phyloP scores from a whole-genome alignment of 1,140 invertebrate species.

The Caerostris darwini region DNA sequence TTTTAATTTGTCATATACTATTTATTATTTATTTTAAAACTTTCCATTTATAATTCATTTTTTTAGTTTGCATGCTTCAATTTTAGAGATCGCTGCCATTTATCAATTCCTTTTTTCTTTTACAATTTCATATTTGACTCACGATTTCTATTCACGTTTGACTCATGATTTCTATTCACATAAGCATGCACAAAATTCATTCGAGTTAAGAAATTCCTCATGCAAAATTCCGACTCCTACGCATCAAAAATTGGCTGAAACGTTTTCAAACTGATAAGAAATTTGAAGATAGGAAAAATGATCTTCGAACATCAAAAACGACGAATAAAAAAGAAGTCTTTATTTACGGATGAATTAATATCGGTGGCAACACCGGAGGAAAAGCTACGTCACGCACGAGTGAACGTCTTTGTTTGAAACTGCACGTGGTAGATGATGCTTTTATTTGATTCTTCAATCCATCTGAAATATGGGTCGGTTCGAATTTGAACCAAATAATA shows the following conservation, averaged over 20 bases:
- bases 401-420: conserved; percentile 3
- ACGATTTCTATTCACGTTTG: too few species aligned
- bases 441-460: not conserved
- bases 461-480: conserved; percentile 20
- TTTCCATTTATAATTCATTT: too few species aligned
- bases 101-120: too few species aligned
- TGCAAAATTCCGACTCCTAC: too few species aligned
- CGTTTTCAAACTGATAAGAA: conserved; percentile 15
- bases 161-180: too few species aligned
- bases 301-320: not conserved
- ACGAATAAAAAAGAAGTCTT: not conserved
- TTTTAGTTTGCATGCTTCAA: too few species aligned
- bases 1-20: too few species aligned
- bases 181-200: too few species aligned
- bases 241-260: not conserved
- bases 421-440: not conserved
- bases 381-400: conserved; percentile 9
- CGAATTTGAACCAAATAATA: conserved; percentile 16
- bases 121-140: too few species aligned
- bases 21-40: too few species aligned
- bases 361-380: conserved; percentile 21
- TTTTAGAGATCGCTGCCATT: too few species aligned
- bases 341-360: conserved; percentile 33
- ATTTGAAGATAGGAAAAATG: conserved; percentile 1
- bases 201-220: too few species aligned